These are phyloP conservation scores for Agonopterix subpropinquella DNA, from an alignment of 2,888 invertebrate species.

Conservation along the genomic window DNA sequence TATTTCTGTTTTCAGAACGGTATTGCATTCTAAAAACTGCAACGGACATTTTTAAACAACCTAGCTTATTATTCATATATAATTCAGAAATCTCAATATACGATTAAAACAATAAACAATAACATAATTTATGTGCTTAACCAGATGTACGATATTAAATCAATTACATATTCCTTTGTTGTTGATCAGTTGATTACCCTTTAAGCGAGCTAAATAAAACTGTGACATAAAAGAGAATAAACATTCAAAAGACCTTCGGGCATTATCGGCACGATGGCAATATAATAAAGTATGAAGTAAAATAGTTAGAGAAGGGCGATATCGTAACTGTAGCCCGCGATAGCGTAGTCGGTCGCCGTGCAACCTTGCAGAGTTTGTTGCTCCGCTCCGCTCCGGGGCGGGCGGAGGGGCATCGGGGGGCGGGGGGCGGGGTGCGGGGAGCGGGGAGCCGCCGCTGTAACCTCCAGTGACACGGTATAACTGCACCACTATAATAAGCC, in stretches of 20 bases:
- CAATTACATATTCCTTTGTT: neutral
- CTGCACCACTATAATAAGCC: conserved; percentile 22
- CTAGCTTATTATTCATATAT: too few relatives aligned
- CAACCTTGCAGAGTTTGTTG: conserved; percentile 76
- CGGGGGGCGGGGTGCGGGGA: conserved; percentile 17
- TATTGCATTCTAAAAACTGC: too few relatives aligned
- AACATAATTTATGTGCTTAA: too few relatives aligned
- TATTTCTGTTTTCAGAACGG: too few relatives aligned
- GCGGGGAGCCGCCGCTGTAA: conserved; percentile 27
- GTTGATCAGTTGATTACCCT: neutral
- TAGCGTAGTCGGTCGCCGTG: conserved; percentile 56
- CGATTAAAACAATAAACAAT: too few relatives aligned
- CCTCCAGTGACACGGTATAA: conserved; percentile 57
- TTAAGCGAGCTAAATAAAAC: neutral
- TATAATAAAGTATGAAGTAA: conserved; percentile 51
- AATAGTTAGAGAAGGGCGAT: conserved; percentile 69
- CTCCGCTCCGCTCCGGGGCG: conserved; percentile 53
- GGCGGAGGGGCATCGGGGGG: conserved; percentile 22
- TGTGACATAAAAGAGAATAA: conserved; percentile 8
- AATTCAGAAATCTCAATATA: too few relatives aligned
- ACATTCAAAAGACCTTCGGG: conserved; percentile 48
- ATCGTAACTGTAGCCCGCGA: conserved; percentile 65
- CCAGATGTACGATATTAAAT: neutral
- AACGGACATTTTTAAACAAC: too few relatives aligned
- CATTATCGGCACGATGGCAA: conserved; percentile 54